A percentile compares a stretch with the other conserved stretches of the same genome.
These are phyloP conservation scores for Lordiphosa fenestrarum DNA, from an alignment of 2,888 invertebrate genomes.

Conservation along the genomic window DNA sequence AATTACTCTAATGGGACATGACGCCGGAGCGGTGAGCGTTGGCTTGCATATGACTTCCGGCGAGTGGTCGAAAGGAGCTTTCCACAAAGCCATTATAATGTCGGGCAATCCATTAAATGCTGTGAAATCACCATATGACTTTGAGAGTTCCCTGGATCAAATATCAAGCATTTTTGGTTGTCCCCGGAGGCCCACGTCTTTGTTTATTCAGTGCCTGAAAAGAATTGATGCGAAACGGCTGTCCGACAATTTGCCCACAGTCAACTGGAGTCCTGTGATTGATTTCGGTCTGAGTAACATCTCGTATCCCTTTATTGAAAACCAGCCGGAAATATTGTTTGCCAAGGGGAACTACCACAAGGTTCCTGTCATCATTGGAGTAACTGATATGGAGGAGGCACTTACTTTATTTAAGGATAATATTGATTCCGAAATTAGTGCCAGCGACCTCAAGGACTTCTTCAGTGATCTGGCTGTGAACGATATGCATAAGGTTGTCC, in stretches of 20 bases:
- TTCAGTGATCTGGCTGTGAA: slow-evolving; percentile 84
- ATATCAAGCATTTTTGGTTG: slow-evolving; percentile 86
- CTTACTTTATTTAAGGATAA: slow-evolving; percentile 83
- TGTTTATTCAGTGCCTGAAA: slow-evolving; percentile 86
- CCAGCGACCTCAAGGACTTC: slow-evolving; percentile 82
- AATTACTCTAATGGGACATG: slow-evolving; percentile 89
- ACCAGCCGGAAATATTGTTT: slow-evolving; percentile 84
- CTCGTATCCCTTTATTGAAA: slow-evolving; percentile 85
- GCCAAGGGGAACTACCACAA: slow-evolving; percentile 84
- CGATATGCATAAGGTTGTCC: slow-evolving; percentile 82
- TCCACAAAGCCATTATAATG: slow-evolving; percentile 89
- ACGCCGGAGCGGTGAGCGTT: slow-evolving; percentile 89
- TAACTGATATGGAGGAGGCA: slow-evolving; percentile 91
- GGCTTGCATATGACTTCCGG: slow-evolving; percentile 87
- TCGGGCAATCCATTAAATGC: slow-evolving; percentile 87
- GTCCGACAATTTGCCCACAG: slow-evolving; percentile 84
- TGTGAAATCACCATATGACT: slow-evolving; percentile 84
- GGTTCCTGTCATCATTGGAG: slow-evolving; percentile 88
- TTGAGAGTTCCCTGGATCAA: slow-evolving; percentile 83
- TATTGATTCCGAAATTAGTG: slow-evolving; percentile 83
- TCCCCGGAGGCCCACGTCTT: slow-evolving; percentile 84
- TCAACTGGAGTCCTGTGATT: slow-evolving; percentile 89
- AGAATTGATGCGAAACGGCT: slow-evolving; percentile 83
- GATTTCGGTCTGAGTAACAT: slow-evolving; percentile 86
- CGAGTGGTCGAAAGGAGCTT: slow-evolving; percentile 84